phyloP scores from a whole-genome alignment of 1,140 invertebrate genomes.

The Ladona fulva region DNA sequence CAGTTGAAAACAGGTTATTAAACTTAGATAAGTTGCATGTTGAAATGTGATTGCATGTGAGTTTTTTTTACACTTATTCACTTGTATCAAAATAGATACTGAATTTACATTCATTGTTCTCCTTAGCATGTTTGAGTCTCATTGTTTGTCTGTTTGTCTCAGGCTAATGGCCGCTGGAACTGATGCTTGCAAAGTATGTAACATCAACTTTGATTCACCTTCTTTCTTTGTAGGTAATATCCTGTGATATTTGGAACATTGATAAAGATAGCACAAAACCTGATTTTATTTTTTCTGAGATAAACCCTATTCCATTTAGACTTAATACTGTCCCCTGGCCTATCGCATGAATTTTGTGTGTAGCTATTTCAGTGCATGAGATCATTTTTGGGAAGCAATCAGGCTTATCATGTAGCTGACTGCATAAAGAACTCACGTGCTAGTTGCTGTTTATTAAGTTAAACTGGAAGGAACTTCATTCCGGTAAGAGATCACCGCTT shows the following conservation, averaged over 20 bases:
- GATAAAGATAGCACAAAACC: no score
- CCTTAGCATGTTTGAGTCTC: conserved; percentile 27
- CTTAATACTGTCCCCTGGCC: no score
- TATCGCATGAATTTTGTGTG: neutral
- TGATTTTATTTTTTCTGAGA: neutral
- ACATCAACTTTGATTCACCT: conserved; percentile 16
- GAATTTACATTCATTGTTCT: conserved; percentile 15
- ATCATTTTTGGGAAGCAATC: neutral
- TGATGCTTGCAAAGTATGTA: conserved; percentile 29
- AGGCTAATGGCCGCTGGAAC: conserved; percentile 25
- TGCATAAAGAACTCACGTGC: neutral
- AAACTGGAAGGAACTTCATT: neutral
- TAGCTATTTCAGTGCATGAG: neutral
- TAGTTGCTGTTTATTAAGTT: neutral
- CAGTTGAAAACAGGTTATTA: neutral
- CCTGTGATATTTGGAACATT: conserved; percentile 5
- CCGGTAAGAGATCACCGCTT: neutral
- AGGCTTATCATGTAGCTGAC: neutral
- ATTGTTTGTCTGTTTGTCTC: conserved; percentile 26
- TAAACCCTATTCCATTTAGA: neutral
- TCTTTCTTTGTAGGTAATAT: conserved; percentile 1
- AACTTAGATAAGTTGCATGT: neutral
- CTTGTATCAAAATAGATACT: neutral
- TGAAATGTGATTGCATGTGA: neutral
- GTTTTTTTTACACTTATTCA: conserved; percentile 12